Evolutionary conservation across 2,888 invertebrate species (phyloP).

Genomic region (Anoplius nigerrimus): DNA sequence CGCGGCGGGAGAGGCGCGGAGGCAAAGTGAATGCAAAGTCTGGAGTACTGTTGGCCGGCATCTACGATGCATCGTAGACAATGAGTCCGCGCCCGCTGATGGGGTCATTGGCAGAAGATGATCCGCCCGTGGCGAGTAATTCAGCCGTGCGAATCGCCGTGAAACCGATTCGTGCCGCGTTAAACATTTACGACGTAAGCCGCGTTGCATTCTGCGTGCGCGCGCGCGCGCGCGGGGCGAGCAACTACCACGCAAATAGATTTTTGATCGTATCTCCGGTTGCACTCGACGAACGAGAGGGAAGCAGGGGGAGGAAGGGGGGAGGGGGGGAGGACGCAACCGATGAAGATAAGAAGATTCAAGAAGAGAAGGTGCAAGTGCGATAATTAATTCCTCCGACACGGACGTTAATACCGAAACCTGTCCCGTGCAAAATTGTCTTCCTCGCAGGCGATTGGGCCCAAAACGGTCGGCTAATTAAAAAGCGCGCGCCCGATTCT

Average conservation of each 20-base stretch:
- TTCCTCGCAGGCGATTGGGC: conserved; percentile 11
- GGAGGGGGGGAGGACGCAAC: background rate
- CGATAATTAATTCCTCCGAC: conserved; percentile 34
- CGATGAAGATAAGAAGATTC: conserved; percentile 29
- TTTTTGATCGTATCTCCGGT: conserved; percentile 38
- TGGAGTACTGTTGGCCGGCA: conserved; percentile 2
- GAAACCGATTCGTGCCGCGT: conserved; percentile 49
- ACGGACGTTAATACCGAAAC: conserved; percentile 5
- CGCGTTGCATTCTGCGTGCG: conserved; percentile 31
- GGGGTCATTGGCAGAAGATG: conserved; percentile 41
- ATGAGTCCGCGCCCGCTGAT: conserved; percentile 23
- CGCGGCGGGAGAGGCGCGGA: too few relatives aligned
- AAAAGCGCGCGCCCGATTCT: conserved; percentile 1
- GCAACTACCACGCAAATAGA: conserved; percentile 35
- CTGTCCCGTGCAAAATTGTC: conserved; percentile 12
- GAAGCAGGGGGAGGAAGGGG: background rate
- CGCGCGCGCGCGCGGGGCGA: conserved; percentile 14
- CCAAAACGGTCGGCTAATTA: background rate
- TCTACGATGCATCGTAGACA: conserved; percentile 14
- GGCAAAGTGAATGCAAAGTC: too few relatives aligned
- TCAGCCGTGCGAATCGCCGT: conserved; percentile 45
- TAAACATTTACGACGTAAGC: conserved; percentile 44
- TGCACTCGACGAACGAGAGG: background rate
- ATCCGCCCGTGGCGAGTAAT: conserved; percentile 42
- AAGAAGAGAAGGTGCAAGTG: conserved; percentile 23